Evolutionary conservation across 1,140 invertebrate species (phyloP), one percentile per base, ranked within the genome.

Genomic region (Notospermus geniculatus): DNA sequence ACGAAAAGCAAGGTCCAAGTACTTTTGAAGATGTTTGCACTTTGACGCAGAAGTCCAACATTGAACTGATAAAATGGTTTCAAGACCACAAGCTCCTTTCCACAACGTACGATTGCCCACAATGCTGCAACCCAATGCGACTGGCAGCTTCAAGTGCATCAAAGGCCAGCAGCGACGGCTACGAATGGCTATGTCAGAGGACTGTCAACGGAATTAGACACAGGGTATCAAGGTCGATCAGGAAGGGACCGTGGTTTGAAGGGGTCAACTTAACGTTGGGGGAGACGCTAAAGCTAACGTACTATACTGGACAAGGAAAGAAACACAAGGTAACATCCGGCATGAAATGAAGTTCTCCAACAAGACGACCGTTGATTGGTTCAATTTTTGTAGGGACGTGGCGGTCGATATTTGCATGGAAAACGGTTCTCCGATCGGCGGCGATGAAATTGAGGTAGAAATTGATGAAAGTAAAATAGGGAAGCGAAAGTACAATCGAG

Each of bases 401-500:
- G 23, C n/a, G 2, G 32, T 36, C 32, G 53, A 36, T 17, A 23
- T 19, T 15, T 19, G 30, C 23, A 56, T 29, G 19, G 56, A 17
- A 59, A 57, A 15, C 41, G 58, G 5, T 23, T 65, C 19, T 25
- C 41, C n/a, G n/a, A 50, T 50, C n/a, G 46, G 46, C 5, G 46
- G 46, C 4, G 19, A 19, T 5, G 46, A 27, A 0, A 57, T 61
- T 15, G 46, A 60, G 7, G 63, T 65, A 15, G 59, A 66, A 41
- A 60, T 63, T 2, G 67, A 60, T 28, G 67, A 68, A 56, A 54
- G 28, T 5, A 59, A 63, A 30, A 66, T 55, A 25, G 62, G 65
- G 32, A 59, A 66, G 29, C 15, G 67, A 25, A 68, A 66, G 53
- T 68, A 68, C 58, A 64, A 68, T 50, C 13, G 55, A 30, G 64